Evolutionary conservation across 2,113 vertebrate genomes (phyloP), one percentile per base, ranked within the genome.

Genomic region (Gymnogyps californianus): DNA sequence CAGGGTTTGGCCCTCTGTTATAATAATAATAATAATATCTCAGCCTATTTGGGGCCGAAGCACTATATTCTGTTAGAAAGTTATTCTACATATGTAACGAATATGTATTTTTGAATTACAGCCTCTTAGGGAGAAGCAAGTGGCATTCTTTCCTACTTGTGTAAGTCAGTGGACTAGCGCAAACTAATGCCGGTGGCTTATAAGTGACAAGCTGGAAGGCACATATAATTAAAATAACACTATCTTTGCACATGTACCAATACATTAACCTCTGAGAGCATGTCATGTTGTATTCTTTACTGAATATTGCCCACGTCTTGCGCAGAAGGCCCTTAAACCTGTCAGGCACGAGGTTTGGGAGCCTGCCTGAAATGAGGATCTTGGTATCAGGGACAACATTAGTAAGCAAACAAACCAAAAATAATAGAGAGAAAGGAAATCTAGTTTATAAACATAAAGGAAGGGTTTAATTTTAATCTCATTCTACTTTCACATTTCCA

Each of bases 401-500:
- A 80, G 70, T 24, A 70, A 77, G 55, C 25, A 83, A 82, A 80
- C 64, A 70, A 21, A 66, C 24, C 21, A 61, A 72, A 89, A 95
- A 82, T 21, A 79, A 87, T 2, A 7, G 49, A 44, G 38, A 79
- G 58, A 87, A 82, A 90, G 59, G 7, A 70, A 87, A 76, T 42
- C 72, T 49, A 64, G 25, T 38, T 90, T 92, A 74, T 46, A 57
- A 94, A 66, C 52, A 36, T 24, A 28, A 90, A 87, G 72, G 34
- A 82, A 82, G 58, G 40, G 49, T 49, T 89, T 89, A 16, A 80
- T 95, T 95, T 85, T 77, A 52, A 96, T 89, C 76, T 87, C 62
- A n/a, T 67, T 71, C 77, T 52, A 96, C 80, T 96, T 91, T 69
- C 81, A 38, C 62, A 70, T 95, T 96, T 93, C 52, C 74, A 34